These are phyloP conservation scores for Uropetala carovei DNA, from an alignment of 2,888 invertebrate species.

Conservation along the genomic window DNA sequence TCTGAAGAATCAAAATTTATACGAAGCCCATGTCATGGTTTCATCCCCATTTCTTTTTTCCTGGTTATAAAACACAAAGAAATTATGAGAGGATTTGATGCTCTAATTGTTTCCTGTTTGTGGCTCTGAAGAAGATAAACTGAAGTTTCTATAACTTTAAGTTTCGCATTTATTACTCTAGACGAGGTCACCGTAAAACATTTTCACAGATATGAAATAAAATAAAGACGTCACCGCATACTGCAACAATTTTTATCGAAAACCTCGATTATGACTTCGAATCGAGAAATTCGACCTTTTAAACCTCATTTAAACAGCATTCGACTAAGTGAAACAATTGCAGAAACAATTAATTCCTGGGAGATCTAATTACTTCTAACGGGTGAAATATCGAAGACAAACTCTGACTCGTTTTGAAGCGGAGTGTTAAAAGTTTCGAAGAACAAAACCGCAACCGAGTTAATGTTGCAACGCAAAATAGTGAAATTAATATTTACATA, in stretches of 20 bases:
- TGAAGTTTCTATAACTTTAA: neutral
- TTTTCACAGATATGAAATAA: neutral
- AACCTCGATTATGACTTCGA: neutral
- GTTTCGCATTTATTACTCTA: neutral
- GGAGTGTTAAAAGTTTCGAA: no score
- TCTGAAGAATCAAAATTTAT: neutral
- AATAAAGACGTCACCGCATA: neutral
- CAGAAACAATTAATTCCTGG: no score
- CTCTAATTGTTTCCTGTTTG: neutral
- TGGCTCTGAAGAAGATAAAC: neutral
- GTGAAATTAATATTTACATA: no score
- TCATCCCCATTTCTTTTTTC: neutral
- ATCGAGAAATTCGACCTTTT: neutral
- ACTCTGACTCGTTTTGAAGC: no score
- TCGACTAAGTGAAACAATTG: neutral
- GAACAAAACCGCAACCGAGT: no score
- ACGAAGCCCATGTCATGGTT: neutral
- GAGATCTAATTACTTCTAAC: no score
- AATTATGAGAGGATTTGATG: neutral
- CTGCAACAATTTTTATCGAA: no score
- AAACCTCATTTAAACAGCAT: neutral
- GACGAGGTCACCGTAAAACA: neutral
- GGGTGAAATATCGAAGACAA: no score
- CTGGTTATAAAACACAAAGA: neutral
- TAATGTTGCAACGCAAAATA: no score